Base-by-base conservation (phyloP, 1,140 invertebrate genomes). In the Diabrotica virgifera region DNA sequence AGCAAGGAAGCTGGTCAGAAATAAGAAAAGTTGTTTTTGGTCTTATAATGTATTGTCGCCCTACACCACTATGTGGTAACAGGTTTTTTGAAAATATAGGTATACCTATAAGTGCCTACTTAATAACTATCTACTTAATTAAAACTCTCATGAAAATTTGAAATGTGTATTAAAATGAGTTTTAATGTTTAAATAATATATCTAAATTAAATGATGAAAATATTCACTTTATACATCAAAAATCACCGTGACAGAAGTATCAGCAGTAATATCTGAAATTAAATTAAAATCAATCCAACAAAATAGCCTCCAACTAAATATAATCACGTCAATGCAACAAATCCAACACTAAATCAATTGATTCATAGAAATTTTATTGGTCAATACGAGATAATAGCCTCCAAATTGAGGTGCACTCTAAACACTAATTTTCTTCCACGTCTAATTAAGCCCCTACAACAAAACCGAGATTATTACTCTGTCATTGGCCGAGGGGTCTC, bases 371-470 rank as follows among this genome's bases (percentile, higher is more conserved):
- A 59, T 54, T 53, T 62, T 62, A 62, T 62, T 62, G 60, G 52
- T 54, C 51, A 36, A 62, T 62, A 37, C 13, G 52, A 12, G 7
- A 14, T 55, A 52, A 52, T 50, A 52, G 46, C 24, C 46, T 52
- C 59, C 59, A 60, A 60, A 60, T 60, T 60, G 59, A 60, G 53
- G 13, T 13, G 57, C 57, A 61, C 13, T 52, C 51, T 52, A 37
- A 52, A 37, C 38, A 37, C 35, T 46, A 50, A 62, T 50, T 62
- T 36, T 55, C 58, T 52, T 71, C 59, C 68, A 61, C 63, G 63
- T 46, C 61, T 73, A 75, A 75, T 75, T 75, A 75, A 71, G 66
- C 70, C 67, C 72, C 70, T 58, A 65, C 60, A 73, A 69, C 66
- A 70, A 56, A 67, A 53, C 53, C 52, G 52, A 59, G 66, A 75